These are phyloP conservation scores for Dermolepida albohirtum DNA, from an alignment of 2,888 invertebrate species.

Conservation along the genomic window DNA sequence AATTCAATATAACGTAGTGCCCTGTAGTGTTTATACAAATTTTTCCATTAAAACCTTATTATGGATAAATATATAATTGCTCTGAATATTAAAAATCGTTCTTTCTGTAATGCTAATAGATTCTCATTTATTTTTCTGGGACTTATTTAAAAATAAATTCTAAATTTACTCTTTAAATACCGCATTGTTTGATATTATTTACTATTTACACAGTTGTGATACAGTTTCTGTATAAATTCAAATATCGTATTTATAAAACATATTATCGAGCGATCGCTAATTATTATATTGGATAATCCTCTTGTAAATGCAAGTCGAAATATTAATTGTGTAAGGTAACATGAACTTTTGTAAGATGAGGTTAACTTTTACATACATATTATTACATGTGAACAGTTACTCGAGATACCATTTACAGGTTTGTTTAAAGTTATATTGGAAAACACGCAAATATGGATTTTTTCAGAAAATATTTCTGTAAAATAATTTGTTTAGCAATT, in stretches of 20 bases:
- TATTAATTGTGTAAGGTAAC: constrained; percentile 31
- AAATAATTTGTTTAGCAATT: constrained; percentile 20
- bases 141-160: too few species aligned
- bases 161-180: too few species aligned
- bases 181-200: constrained; percentile 3
- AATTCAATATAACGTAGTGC: too few species aligned
- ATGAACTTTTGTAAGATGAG: constrained; percentile 18
- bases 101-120: too few species aligned
- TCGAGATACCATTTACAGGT: constrained; percentile 19
- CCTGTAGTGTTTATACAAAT: too few species aligned
- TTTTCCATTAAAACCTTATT: too few species aligned
- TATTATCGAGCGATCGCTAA: constrained; percentile 16
- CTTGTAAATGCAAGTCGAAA: constrained; percentile 13
- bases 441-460: not conserved
- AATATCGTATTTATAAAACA: constrained; percentile 19
- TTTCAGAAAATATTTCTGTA: not conserved
- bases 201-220: not conserved
- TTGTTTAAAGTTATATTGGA: not conserved
- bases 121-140: too few species aligned
- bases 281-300: constrained; percentile 5
- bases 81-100: too few species aligned
- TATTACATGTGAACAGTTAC: constrained; percentile 5
- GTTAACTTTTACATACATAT: constrained; percentile 3
- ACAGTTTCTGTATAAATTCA: constrained; percentile 1
- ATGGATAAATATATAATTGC: too few species aligned